Evolutionary conservation across 1,140 invertebrate genomes (phyloP), one percentile per base, ranked within the genome.

Genomic region (Drosophila bocqueti): DNA sequence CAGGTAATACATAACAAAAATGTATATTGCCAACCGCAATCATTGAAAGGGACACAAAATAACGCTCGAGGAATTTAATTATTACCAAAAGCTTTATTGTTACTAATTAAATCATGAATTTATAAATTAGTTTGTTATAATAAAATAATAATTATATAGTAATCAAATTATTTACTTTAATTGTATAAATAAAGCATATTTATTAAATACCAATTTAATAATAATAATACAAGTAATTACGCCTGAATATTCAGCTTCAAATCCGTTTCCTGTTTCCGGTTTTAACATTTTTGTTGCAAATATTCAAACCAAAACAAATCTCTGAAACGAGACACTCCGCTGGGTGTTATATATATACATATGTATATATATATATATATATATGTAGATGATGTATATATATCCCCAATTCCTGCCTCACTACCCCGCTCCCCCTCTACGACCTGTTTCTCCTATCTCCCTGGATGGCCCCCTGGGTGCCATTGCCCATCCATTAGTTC

Each of bases 401-500:
- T 66, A 65, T 55, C 13, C 45, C 69, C 18, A 36, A 42, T n/a
- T n/a, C 52, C 52, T 13, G 16, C 16, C 66, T 59, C 40, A 26
- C n/a, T 26, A 34, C 26, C 43, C n/a, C 24, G 8, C 50, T 26
- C 4, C 26, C 26, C 26, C 26, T 26, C 26, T 26, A 2, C 31
- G 18, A 34, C 49, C n/a, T n/a, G 13, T 21, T 24, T 24, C 31
- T 50, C 45, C 46, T 65, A 61, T 74, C 64, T 83, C 34, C 50
- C 58, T 52, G 60, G 69, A 65, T 59, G 38, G 64, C 76, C 81
- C 68, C 81, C 54, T 83, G 81, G 81, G 81, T 80, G 65, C 71
- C 81, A 83, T 83, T 80, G 74, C 52, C 81, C 81, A 76, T 83
- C 78, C 81, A 83, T 83, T 83, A 83, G 78, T 83, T 79, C 72